phyloP scores from a whole-genome alignment of 2,888 invertebrate genomes.

The Pegoplata infirma region DNA sequence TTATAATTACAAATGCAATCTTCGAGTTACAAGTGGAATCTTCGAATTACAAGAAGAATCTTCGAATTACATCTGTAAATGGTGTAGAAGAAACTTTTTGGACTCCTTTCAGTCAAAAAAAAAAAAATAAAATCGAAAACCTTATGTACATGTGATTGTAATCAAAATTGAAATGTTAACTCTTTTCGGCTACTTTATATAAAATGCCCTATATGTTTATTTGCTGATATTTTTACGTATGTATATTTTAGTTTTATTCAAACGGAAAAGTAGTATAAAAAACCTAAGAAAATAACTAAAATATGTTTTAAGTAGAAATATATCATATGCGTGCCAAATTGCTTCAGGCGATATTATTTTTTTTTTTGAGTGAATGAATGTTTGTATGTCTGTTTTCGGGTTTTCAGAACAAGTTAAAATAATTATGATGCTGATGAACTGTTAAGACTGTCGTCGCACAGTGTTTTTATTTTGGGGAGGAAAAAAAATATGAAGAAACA shows the following conservation, averaged over 20 bases:
- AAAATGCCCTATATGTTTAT: no score
- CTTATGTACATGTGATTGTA: no score
- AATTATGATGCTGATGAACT: slow-evolving; percentile 12
- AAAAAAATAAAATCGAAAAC: no score
- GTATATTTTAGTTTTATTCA: slow-evolving; percentile 2
- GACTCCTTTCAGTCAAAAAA: no score
- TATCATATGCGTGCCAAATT: slow-evolving; percentile 24
- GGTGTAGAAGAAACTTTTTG: no score
- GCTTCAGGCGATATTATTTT: slow-evolving; percentile 8
- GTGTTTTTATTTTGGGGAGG: neutral
- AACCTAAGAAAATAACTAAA: slow-evolving; percentile 7
- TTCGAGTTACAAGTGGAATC: no score
- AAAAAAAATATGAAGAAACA: no score
- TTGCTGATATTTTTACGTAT: neutral
- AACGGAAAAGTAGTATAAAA: slow-evolving; percentile 38
- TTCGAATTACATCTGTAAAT: no score
- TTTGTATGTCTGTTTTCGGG: slow-evolving; percentile 3
- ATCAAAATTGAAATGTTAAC: neutral
- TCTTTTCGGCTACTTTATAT: neutral
- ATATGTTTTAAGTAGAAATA: neutral
- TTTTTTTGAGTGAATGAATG: slow-evolving; percentile 15
- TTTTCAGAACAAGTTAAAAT: slow-evolving; percentile 13
- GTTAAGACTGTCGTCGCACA: slow-evolving; percentile 17
- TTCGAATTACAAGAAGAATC: no score
- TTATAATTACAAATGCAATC: no score